Evolutionary conservation across 2,113 vertebrate genomes (phyloP).

Genomic region (Todiramphus saurophagus): DNA sequence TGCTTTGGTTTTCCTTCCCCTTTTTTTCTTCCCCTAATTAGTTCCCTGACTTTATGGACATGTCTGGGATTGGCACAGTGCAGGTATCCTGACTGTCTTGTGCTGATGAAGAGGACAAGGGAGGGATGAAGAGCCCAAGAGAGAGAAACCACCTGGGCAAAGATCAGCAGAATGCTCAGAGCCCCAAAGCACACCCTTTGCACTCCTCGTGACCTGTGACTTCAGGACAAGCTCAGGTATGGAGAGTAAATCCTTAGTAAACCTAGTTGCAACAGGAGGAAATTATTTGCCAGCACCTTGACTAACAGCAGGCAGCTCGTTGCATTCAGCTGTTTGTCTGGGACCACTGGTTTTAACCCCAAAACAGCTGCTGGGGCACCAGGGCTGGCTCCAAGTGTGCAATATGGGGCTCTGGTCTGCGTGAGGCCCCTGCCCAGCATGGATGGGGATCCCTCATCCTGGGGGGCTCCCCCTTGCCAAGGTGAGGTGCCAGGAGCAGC

Average conservation of each 20-base stretch:
- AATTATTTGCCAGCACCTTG: neutral
- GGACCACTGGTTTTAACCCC: neutral
- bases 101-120: neutral
- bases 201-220: accelerated
- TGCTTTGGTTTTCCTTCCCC: neutral
- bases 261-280: neutral
- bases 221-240: neutral
- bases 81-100: neutral
- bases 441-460: too few species aligned
- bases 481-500: neutral
- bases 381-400: neutral
- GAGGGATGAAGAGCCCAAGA: neutral
- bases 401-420: too few species aligned
- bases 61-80: accelerated
- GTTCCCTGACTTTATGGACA: accelerated
- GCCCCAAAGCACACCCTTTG: accelerated
- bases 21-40: neutral
- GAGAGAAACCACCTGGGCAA: neutral
- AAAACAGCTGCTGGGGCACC: neutral
- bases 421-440: neutral
- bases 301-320: neutral
- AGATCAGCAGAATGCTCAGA: neutral
- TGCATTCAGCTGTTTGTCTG: neutral
- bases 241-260: accelerated
- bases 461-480: too few species aligned